Evolutionary conservation across 2,797 vertebrate species (phyloP).

Genomic region (Bucorvus abyssinicus): DNA sequence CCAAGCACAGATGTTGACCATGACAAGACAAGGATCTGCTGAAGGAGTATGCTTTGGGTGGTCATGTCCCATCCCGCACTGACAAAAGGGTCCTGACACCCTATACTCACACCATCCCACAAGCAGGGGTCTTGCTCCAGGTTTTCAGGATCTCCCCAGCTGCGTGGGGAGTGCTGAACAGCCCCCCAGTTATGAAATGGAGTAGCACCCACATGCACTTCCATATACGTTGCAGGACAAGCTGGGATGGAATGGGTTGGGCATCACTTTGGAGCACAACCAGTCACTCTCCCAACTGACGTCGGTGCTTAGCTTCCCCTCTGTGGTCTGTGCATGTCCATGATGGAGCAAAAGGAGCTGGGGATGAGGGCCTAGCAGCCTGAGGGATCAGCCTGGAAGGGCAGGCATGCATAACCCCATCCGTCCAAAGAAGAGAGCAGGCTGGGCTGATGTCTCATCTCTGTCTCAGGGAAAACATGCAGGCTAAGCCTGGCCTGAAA

Average conservation of each 20-base stretch:
- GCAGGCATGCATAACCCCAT: neutral
- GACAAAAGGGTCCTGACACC: neutral
- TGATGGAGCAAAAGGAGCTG: neutral
- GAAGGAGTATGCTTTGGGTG: neutral
- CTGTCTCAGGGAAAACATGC: neutral
- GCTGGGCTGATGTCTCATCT: neutral
- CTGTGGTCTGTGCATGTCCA: rapidly evolving
- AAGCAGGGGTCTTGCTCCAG: neutral
- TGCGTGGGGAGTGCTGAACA: neutral
- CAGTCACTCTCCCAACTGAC: neutral
- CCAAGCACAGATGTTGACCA: rapidly evolving
- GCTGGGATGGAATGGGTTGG: neutral
- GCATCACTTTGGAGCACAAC: neutral
- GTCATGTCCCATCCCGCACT: neutral
- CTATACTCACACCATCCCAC: neutral
- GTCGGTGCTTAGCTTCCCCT: neutral
- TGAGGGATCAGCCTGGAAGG: neutral
- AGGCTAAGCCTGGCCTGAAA: neutral
- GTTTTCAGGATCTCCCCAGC: neutral
- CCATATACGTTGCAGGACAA: neutral
- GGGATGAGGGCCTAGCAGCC: neutral
- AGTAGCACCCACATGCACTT: neutral
- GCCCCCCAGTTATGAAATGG: neutral
- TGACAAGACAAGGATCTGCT: neutral
- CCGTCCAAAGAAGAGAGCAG: neutral